Evolutionary conservation across 1,140 invertebrate genomes (phyloP).

Genomic region (Bombus superbus): DNA sequence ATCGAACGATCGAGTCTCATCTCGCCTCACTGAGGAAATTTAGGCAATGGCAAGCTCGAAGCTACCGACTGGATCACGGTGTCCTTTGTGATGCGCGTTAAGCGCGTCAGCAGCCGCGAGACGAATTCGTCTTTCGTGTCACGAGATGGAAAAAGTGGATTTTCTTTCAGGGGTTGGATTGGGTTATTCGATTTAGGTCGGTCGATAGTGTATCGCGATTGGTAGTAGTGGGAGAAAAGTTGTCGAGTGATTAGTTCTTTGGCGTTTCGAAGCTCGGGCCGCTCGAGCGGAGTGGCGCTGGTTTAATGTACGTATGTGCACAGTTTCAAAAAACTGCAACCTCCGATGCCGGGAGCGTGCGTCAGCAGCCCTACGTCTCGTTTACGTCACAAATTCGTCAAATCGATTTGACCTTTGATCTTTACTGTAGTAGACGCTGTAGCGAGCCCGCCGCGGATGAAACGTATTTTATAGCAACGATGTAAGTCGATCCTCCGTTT

Average conservation of each 20-base stretch:
- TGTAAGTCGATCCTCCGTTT: background rate
- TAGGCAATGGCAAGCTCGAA: background rate
- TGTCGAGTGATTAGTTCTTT: conserved; percentile 13
- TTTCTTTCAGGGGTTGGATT: background rate
- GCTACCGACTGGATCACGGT: background rate
- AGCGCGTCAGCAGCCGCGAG: background rate
- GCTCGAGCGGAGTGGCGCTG: background rate
- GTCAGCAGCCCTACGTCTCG: conserved; percentile 6
- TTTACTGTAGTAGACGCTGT: background rate
- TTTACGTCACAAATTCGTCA: conserved; percentile 34
- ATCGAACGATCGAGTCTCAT: conserved; percentile 78
- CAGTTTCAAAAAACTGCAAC: background rate
- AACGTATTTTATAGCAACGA: background rate
- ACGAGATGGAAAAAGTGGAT: background rate
- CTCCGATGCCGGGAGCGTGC: background rate
- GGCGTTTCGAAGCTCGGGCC: background rate
- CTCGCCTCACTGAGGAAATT: conserved; percentile 59
- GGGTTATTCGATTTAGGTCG: conserved; percentile 7
- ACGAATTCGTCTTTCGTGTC: background rate
- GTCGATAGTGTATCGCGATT: background rate
- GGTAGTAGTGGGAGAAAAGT: background rate
- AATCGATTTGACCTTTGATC: conserved; percentile 34
- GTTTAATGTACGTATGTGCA: background rate
- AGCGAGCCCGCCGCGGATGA: background rate
- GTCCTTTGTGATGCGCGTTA: background rate